These are phyloP conservation scores for Loris lydekkerianus DNA, from an alignment of 2,797 vertebrate species.

Conservation along the genomic window DNA sequence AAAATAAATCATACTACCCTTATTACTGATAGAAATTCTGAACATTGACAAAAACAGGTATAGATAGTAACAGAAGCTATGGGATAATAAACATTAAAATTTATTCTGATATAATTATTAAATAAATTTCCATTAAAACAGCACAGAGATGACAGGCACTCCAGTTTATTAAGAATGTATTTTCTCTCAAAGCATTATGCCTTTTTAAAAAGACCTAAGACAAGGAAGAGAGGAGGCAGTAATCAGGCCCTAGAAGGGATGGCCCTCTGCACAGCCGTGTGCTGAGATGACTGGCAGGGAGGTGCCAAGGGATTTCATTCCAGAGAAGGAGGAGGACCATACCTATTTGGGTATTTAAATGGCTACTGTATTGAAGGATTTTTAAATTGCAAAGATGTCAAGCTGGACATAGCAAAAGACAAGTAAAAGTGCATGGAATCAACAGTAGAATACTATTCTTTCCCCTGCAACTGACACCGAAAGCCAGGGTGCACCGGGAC, in stretches of 20 bases:
- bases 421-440: neutral
- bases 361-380: neutral
- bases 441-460: neutral
- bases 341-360: neutral
- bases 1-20: neutral
- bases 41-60: neutral
- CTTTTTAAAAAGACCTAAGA: neutral
- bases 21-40: neutral
- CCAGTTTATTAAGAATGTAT: neutral
- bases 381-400: conserved; percentile 24
- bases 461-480: neutral
- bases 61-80: neutral
- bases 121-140: neutral
- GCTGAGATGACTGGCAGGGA: neutral
- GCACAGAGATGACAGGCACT: neutral
- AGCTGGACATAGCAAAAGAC: neutral
- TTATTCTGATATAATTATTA: conserved; percentile 5
- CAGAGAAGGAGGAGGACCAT: neutral
- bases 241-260: neutral
- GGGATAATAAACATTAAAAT: neutral
- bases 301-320: neutral
- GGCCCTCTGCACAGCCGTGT: neutral
- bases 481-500: neutral
- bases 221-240: no score
- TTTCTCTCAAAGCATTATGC: conserved; percentile 3